Percentiles rank a stretch among this genome's conserved stretches.
Conservation (phyloP, 1,140 invertebrate species). For the Ganaspis sp. region DNA sequence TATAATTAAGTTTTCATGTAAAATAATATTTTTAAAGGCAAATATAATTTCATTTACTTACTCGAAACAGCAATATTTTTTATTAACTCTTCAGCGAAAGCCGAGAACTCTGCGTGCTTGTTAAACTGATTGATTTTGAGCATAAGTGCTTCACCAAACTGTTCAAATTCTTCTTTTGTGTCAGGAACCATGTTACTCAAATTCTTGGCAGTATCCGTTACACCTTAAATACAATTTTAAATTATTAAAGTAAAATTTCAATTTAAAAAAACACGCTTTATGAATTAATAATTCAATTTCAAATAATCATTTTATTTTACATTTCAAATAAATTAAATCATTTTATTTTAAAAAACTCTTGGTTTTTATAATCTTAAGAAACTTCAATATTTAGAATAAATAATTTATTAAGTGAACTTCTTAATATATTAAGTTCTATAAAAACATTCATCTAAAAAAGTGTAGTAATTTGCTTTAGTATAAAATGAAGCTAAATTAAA, state of each 20-base stretch:
- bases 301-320: background rate
- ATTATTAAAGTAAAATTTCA: background rate
- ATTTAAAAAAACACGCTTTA: background rate
- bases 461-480: too few species aligned
- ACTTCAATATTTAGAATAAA: too few species aligned
- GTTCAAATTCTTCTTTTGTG: constrained; percentile 88
- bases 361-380: too few species aligned
- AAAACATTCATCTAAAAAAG: too few species aligned
- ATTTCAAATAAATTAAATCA: background rate
- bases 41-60: constrained; percentile 77
- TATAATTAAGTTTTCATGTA: too few species aligned
- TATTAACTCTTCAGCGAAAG: constrained; percentile 87
- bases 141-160: constrained; percentile 84
- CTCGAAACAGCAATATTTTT: constrained; percentile 86
- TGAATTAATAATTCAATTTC: background rate
- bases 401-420: too few species aligned
- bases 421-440: too few species aligned
- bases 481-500: too few species aligned
- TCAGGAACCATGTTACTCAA: constrained; percentile 83
- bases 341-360: too few species aligned
- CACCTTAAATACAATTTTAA: constrained; percentile 69
- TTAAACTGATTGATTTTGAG: constrained; percentile 84
- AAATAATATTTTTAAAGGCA: background rate
- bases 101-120: constrained; percentile 83
- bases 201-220: constrained; percentile 76